These are phyloP conservation scores for Trachelus iudaicus DNA, from an alignment of 2,888 invertebrate species.

Conservation along the genomic window DNA sequence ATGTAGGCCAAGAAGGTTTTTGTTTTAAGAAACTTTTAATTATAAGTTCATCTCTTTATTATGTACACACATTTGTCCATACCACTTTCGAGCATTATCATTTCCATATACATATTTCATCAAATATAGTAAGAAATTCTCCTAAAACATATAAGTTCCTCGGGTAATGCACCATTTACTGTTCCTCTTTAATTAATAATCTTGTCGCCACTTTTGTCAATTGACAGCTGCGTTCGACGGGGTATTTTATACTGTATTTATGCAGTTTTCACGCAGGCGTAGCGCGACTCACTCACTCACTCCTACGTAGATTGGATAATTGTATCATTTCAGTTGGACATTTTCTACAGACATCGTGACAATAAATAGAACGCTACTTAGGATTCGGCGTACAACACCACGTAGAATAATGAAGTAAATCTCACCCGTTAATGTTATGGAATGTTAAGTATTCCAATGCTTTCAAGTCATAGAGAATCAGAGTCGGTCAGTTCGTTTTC, in stretches of 20 bases:
- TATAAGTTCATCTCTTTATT: constrained; percentile 34
- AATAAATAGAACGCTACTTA: background rate
- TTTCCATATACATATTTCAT: constrained; percentile 19
- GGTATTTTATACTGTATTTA: background rate
- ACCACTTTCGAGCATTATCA: constrained; percentile 7
- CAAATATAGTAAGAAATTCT: constrained; percentile 34
- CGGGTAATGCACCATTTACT: constrained; percentile 16
- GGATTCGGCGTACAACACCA: background rate
- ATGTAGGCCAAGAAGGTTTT: background rate
- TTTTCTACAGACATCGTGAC: background rate
- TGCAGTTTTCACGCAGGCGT: constrained; percentile 8
- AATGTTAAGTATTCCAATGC: background rate
- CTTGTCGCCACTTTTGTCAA: background rate
- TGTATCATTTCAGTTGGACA: background rate
- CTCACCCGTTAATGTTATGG: background rate
- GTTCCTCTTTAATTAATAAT: background rate
- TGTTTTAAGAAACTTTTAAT: background rate
- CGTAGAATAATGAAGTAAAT: background rate
- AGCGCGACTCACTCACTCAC: constrained; percentile 13
- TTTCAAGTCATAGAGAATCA: background rate
- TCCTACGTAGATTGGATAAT: background rate
- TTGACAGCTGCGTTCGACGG: background rate
- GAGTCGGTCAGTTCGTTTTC: background rate
- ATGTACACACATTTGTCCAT: constrained; percentile 35
- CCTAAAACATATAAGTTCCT: constrained; percentile 27